These are phyloP conservation scores for Pempheris klunzingeri DNA, from an alignment of 2,797 vertebrate genomes.

Conservation along the genomic window DNA sequence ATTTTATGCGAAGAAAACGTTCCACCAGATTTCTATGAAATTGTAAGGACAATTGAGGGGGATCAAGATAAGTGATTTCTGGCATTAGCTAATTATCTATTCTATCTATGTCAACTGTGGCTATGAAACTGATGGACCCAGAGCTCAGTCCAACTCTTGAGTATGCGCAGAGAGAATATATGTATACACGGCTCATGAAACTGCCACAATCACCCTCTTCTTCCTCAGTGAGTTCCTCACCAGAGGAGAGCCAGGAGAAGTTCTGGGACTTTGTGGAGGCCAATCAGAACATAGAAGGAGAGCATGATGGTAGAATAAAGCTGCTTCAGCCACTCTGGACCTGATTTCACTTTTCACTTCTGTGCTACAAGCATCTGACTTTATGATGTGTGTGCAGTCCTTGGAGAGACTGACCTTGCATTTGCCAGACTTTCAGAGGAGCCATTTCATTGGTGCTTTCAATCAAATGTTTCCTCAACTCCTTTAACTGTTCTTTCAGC, in stretches of 20 bases:
- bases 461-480: constrained; percentile 95
- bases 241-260: constrained; percentile 94
- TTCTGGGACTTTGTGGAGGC: constrained; percentile 97
- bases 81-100: constrained; percentile 44
- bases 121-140: constrained; percentile 33
- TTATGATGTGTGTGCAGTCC: constrained; percentile 59
- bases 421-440: constrained; percentile 98
- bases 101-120: constrained; percentile 33
- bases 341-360: constrained; percentile 59
- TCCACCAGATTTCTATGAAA: constrained; percentile 15
- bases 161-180: no score
- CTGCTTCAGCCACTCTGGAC: constrained; percentile 21
- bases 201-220: constrained; percentile 18
- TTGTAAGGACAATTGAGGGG: constrained; percentile 11
- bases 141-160: constrained; percentile 2
- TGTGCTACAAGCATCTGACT: constrained; percentile 50
- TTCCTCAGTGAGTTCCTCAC: constrained; percentile 94
- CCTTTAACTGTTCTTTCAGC: constrained; percentile 93
- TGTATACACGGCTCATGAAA: no score
- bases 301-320: constrained; percentile 88
- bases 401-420: constrained; percentile 89
- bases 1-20: not conserved
- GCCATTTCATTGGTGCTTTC: constrained; percentile 99
- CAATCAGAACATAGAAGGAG: constrained; percentile 89
- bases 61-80: constrained; percentile 29